phyloP scores from a whole-genome alignment of 2,888 invertebrate species.

The Loripinus fragilis region DNA sequence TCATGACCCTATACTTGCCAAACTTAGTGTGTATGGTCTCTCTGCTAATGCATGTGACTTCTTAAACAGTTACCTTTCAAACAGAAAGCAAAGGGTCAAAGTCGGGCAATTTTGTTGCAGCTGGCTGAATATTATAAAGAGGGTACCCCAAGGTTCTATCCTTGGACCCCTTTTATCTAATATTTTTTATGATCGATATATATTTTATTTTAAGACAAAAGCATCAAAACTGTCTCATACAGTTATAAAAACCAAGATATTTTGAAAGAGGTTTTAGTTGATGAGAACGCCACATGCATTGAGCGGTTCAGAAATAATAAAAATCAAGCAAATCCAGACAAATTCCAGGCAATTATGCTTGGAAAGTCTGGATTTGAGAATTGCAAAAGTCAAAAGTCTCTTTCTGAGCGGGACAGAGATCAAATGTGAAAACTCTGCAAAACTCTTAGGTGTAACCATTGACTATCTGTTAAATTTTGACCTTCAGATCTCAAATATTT shows the following conservation, averaged over 20 bases:
- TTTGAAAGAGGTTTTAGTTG: neutral
- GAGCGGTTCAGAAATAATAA: neutral
- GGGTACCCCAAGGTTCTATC: neutral
- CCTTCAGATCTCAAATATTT: neutral
- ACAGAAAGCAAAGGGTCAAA: too few species aligned
- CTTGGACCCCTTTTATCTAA: neutral
- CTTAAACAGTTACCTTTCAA: too few species aligned
- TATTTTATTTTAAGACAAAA: neutral
- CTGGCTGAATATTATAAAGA: neutral
- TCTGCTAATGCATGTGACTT: too few species aligned
- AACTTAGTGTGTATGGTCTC: too few species aligned
- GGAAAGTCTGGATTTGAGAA: neutral
- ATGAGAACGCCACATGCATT: neutral
- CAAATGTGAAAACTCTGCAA: neutral
- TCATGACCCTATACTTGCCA: too few species aligned
- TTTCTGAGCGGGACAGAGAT: neutral
- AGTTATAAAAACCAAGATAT: neutral
- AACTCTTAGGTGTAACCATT: constrained; percentile 2
- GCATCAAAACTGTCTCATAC: neutral
- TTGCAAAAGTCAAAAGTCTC: neutral
- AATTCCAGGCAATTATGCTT: constrained; percentile 11
- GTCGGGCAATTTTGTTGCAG: too few species aligned
- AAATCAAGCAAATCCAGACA: constrained; percentile 4
- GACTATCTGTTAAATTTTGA: constrained; percentile 14
- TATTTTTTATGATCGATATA: neutral